phyloP scores from a whole-genome alignment of 1,140 invertebrate genomes.

The Cecropterus lyciades region DNA sequence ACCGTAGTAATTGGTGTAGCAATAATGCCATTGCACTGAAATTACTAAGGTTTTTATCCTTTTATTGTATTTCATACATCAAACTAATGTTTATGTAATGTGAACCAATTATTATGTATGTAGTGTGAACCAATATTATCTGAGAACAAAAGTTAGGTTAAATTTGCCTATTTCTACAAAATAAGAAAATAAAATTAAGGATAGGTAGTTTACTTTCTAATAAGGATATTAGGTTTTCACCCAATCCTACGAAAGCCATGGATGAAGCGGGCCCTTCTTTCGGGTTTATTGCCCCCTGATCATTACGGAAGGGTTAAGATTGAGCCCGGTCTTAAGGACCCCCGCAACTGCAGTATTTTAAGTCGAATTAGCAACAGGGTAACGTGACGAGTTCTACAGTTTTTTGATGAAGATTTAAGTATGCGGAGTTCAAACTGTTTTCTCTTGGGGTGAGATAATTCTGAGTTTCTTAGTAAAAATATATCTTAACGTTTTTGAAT shows the following conservation, averaged over 20 bases:
- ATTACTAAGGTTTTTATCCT: no score
- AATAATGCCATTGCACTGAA: no score
- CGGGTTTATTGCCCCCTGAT: conserved; percentile 44
- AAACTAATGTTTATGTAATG: no score
- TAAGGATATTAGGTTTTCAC: conserved; percentile 37
- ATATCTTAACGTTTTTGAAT: no score
- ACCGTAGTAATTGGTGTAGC: no score
- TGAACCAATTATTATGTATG: no score
- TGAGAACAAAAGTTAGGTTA: no score
- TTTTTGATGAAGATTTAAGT: conserved; percentile 41
- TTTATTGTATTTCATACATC: no score
- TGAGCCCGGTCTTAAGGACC: conserved; percentile 47
- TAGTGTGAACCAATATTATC: no score
- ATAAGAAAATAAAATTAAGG: conserved; percentile 7
- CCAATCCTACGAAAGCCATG: conserved; percentile 39
- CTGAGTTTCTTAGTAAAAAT: background rate
- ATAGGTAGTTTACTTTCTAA: conserved; percentile 28
- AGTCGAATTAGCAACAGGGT: conserved; percentile 56
- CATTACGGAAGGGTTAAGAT: conserved; percentile 60
- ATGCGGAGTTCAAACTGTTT: conserved; percentile 17
- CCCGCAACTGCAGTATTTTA: conserved; percentile 54
- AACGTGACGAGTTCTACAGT: conserved; percentile 45
- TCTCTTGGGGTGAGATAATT: conserved; percentile 1
- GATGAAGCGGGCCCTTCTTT: conserved; percentile 40
- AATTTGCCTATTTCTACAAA: no score